Evolutionary conservation across 1,140 invertebrate genomes (phyloP).

Genomic region (Calliphora vicina): DNA sequence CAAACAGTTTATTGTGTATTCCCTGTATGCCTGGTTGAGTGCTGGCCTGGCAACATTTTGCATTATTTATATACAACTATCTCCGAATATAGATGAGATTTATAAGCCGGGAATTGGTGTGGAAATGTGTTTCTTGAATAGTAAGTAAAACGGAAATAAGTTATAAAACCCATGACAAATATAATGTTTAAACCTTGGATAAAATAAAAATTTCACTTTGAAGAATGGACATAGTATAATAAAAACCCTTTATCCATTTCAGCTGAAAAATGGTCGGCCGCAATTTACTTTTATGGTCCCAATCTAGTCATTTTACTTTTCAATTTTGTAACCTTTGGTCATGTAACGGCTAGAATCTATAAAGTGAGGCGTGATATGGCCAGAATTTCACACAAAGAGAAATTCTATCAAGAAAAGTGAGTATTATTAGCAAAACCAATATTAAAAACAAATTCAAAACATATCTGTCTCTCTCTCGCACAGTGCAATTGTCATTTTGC

Average conservation of each 20-base stretch:
- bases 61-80: too few species aligned
- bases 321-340: slow-evolving; percentile 74
- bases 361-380: slow-evolving; percentile 66
- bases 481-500: slow-evolving; percentile 74
- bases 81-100: not conserved
- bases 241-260: too few species aligned
- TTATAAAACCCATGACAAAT: too few species aligned
- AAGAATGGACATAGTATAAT: too few species aligned
- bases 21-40: slow-evolving; percentile 71
- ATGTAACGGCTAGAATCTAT: slow-evolving; percentile 73
- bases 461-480: slow-evolving; percentile 45
- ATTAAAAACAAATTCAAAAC: too few species aligned
- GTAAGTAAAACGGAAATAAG: slow-evolving; percentile 61
- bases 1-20: slow-evolving; percentile 71
- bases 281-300: slow-evolving; percentile 77
- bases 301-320: slow-evolving; percentile 72
- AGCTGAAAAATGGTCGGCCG: slow-evolving; percentile 52
- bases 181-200: too few species aligned
- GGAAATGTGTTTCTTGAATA: slow-evolving; percentile 67
- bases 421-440: not conserved
- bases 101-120: slow-evolving; percentile 66
- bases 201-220: too few species aligned
- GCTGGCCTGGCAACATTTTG: slow-evolving; percentile 59
- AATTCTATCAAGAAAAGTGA: slow-evolving; percentile 44
- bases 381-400: slow-evolving; percentile 65